These are phyloP conservation scores for Aquatica leii DNA, from an alignment of 2,888 invertebrate genomes.

Conservation along the genomic window DNA sequence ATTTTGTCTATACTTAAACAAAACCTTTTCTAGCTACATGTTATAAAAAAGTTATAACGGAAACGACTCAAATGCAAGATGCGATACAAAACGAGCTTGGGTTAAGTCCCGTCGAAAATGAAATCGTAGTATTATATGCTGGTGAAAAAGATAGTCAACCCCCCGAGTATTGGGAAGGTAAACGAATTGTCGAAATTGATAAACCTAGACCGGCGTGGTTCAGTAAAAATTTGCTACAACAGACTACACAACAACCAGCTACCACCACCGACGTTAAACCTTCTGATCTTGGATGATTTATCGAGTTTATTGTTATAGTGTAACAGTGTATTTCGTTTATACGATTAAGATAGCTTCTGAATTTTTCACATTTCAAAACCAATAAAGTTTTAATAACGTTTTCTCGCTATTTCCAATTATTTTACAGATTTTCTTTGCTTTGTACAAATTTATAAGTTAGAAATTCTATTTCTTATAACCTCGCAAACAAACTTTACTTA, in stretches of 20 bases:
- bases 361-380: no score
- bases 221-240: constrained; percentile 81
- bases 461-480: no score
- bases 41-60: constrained; percentile 80
- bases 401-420: no score
- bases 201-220: constrained; percentile 91
- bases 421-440: no score
- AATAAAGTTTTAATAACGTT: no score
- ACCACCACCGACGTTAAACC: constrained; percentile 78
- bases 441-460: no score
- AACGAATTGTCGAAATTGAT: constrained; percentile 85
- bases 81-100: constrained; percentile 76
- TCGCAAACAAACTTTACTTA: no score
- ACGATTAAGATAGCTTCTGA: no score
- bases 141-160: constrained; percentile 76
- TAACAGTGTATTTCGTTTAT: no score
- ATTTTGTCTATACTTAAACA: neutral
- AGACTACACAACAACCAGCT: constrained; percentile 76
- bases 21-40: constrained; percentile 72
- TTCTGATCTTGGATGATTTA: constrained; percentile 59
- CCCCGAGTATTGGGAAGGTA: constrained; percentile 70
- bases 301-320: no score
- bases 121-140: constrained; percentile 86
- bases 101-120: constrained; percentile 79
- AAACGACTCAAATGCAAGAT: constrained; percentile 82